Evolutionary conservation across 2,113 vertebrate species (phyloP), one percentile per base, ranked within the genome.

Genomic region (Melozone crissalis): DNA sequence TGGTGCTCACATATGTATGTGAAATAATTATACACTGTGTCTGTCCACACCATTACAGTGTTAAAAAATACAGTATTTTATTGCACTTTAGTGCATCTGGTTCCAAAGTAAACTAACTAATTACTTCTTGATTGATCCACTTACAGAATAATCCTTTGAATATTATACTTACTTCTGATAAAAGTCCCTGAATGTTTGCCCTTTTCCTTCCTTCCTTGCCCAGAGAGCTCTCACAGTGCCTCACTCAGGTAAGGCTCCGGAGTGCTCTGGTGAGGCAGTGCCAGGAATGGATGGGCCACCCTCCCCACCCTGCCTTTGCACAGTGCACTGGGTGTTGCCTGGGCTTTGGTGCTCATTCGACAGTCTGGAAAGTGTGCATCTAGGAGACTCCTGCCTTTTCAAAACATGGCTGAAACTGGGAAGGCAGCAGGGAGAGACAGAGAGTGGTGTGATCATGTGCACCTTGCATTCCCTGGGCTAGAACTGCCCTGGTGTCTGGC

Each of bases 391-490:
- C 17, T 1, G 0, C 39, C 23, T 68, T 76, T 76, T 37, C 33
- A 63, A 72, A 92, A 59, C 11, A 5, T 35, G 75, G 4, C 57
- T 83, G 67, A 83, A 76, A 35, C 43, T 75, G 49, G 61, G 67
- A 55, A 65, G 51, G 33, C 14, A 37, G 15, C 18, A 61, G 49
- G 23, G 63, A 39, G 58, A 52, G 49, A 15, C 0, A 2, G 13
- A 6, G 44, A 39, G 12, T 10, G 7, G 4, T 35, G 17, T 13
- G 41, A 72, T 35, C 4, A 6, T 0, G 0, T 26, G 58, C 14
- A 27, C 27, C 35, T 89, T 0, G 0, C 23, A 20, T 83, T 33
- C 39, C 81, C 37, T 39, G 33, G 54, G 54, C 27, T 73, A 14
- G 54, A 39, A 39, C 18, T 28, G 21, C 15, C 39, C 21, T 26